A percentile compares a stretch with the other conserved stretches of the same genome.
Conservation (phyloP, 2,113 vertebrate species). For the Thalassarche chlororhynchos region DNA sequence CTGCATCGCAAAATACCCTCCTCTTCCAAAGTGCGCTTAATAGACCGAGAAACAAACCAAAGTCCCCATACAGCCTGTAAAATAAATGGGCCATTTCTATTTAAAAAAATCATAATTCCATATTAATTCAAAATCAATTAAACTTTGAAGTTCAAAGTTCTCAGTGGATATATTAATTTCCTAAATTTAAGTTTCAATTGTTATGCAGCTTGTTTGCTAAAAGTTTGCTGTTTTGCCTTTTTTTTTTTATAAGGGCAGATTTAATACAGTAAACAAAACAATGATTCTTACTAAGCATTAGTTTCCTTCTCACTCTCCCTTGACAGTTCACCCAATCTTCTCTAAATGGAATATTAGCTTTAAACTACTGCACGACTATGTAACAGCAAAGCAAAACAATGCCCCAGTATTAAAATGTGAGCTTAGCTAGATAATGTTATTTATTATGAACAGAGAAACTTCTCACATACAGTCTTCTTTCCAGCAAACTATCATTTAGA, state of each 20-base stretch:
- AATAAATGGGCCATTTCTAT: background rate
- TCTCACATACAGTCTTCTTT: constrained; percentile 66
- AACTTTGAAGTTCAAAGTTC: background rate
- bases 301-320: background rate
- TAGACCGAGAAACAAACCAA: background rate
- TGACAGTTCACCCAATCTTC: background rate
- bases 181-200: background rate
- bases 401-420: constrained; percentile 71
- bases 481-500: constrained; percentile 74
- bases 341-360: background rate
- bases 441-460: constrained; percentile 37
- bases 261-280: background rate
- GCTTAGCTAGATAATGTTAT: constrained; percentile 37
- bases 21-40: background rate
- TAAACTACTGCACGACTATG: background rate
- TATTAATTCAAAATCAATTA: background rate
- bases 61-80: background rate
- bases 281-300: background rate
- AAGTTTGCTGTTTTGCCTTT: background rate
- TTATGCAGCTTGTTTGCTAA: background rate
- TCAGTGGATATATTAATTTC: background rate
- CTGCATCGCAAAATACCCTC: background rate
- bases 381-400: background rate
- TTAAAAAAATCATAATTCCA: background rate
- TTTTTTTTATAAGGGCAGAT: background rate